Conservation (phyloP, 1,140 invertebrate genomes). For the Drosophila arizonae region DNA sequence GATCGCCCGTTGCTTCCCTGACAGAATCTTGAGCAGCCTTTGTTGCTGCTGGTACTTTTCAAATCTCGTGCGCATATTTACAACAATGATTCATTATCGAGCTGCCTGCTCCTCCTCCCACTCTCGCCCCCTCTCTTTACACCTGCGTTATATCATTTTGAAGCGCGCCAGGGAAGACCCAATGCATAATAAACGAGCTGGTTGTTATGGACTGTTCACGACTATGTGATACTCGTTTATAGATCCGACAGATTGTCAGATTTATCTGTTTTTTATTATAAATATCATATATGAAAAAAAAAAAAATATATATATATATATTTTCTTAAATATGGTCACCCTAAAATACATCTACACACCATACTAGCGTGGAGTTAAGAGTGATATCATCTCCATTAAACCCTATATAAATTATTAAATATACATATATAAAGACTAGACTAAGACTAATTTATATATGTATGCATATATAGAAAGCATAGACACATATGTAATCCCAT, state of each 20-base stretch:
- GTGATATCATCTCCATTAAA: too few relatives aligned
- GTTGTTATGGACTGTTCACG: background rate
- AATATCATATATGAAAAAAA: too few relatives aligned
- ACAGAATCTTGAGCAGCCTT: slow-evolving; percentile 8
- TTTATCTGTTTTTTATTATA: too few relatives aligned
- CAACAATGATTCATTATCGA: background rate
- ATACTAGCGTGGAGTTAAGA: too few relatives aligned
- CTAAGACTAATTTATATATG: too few relatives aligned
- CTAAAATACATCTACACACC: background rate
- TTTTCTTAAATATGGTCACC: background rate
- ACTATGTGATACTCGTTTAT: background rate
- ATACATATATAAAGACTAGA: too few relatives aligned
- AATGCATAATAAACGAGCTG: slow-evolving; percentile 6
- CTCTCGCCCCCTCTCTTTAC: background rate
- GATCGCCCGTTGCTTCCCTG: background rate
- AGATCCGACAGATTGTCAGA: too few relatives aligned
- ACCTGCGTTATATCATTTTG: slow-evolving; percentile 26
- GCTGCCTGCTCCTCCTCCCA: background rate
- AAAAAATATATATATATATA: too few relatives aligned
- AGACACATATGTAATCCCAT: too few relatives aligned
- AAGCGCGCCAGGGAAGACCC: slow-evolving; percentile 16
- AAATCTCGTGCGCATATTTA: background rate
- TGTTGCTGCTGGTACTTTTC: background rate
- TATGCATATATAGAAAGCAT: too few relatives aligned
- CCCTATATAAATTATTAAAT: too few relatives aligned